Evolutionary conservation across 2,888 invertebrate species (phyloP).

Genomic region (Mystacides longicornis): DNA sequence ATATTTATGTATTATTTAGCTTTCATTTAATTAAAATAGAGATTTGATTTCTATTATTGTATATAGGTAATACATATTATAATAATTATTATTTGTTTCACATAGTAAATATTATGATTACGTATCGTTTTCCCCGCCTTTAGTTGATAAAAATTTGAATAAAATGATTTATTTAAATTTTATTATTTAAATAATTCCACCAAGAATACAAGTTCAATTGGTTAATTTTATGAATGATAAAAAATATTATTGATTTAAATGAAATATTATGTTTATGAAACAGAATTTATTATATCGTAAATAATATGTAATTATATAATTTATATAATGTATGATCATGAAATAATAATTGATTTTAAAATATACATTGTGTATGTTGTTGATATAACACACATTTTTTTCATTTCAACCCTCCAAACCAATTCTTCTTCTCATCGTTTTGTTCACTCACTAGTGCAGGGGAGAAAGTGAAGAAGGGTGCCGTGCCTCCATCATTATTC

Average conservation of each 20-base stretch:
- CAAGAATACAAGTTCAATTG: neutral
- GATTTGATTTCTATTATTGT: neutral
- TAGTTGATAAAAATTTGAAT: neutral
- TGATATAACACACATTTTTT: conserved; percentile 19
- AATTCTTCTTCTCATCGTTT: neutral
- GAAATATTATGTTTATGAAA: too few relatives aligned
- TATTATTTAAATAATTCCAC: neutral
- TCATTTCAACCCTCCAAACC: neutral
- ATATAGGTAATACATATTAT: too few relatives aligned
- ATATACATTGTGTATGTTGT: conserved; percentile 27
- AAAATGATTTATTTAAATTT: neutral
- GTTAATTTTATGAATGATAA: neutral
- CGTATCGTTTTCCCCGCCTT: neutral
- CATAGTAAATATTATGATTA: neutral
- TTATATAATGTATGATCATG: too few relatives aligned
- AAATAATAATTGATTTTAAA: too few relatives aligned
- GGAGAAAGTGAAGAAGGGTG: too few relatives aligned
- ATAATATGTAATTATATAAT: too few relatives aligned
- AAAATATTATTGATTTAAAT: conserved; percentile 21
- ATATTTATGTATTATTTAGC: neutral
- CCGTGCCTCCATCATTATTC: too few relatives aligned
- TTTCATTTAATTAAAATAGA: neutral
- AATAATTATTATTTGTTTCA: neutral
- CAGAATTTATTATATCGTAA: too few relatives aligned
- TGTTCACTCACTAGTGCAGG: too few relatives aligned